Conservation (phyloP, 2,797 vertebrate genomes). For the Naso thynnoides region DNA sequence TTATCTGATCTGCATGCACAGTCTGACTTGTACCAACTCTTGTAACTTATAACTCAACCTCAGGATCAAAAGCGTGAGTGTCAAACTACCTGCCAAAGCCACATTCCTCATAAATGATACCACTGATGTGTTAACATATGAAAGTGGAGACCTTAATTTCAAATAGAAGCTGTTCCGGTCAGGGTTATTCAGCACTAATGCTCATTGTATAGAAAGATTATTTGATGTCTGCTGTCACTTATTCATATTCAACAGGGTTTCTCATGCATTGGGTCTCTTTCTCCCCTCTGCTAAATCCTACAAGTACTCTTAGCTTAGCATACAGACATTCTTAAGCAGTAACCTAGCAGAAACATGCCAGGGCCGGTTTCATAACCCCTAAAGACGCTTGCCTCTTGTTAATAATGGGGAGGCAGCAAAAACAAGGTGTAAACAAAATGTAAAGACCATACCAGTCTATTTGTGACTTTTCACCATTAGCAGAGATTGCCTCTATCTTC, state of each 20-base stretch:
- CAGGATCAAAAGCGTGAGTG: conserved; percentile 51
- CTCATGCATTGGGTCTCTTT: conserved; percentile 3
- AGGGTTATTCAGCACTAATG: conserved; percentile 43
- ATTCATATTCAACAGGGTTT: not conserved
- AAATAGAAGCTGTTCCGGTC: conserved; percentile 39
- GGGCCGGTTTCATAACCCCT: not conserved
- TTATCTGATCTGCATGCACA: conserved; percentile 69
- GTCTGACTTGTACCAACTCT: conserved; percentile 51
- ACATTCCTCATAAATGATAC: conserved; percentile 31
- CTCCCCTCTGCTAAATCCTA: not conserved
- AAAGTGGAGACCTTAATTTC: conserved; percentile 41
- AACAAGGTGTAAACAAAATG: not conserved
- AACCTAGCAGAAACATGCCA: not conserved
- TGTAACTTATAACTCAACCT: conserved; percentile 67
- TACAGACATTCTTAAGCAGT: not conserved
- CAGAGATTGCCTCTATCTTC: too few species aligned
- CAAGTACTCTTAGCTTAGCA: not conserved
- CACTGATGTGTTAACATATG: conserved; percentile 23
- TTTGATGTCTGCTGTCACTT: not conserved
- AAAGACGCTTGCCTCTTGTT: too few species aligned
- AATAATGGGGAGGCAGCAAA: not conserved
- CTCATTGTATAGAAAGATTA: not conserved
- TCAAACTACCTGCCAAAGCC: conserved; percentile 56
- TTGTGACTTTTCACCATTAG: too few species aligned
- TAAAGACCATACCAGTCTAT: too few species aligned